Conservation (phyloP, 2,797 vertebrate genomes). For the Rhabdophis nuchalis region DNA sequence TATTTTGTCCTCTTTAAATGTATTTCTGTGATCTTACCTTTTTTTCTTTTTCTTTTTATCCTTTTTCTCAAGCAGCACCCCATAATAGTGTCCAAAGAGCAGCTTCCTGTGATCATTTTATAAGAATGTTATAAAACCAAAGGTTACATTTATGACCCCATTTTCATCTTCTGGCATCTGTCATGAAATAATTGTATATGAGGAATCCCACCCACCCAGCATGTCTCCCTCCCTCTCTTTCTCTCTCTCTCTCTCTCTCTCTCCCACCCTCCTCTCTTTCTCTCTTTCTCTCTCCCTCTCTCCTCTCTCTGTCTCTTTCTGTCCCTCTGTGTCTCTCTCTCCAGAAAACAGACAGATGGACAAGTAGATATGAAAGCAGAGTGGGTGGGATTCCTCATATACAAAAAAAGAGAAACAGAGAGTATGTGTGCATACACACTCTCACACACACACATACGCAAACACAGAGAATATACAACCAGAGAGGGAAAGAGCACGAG, state of each 20-base stretch:
- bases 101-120: constrained; percentile 61
- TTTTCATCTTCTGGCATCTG: constrained; percentile 66
- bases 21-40: constrained; percentile 31
- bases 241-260: too few species aligned
- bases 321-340: not conserved
- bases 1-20: not conserved
- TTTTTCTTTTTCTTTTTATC: not conserved
- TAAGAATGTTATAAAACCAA: constrained; percentile 57
- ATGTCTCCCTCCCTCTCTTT: constrained; percentile 47
- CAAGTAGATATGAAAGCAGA: not conserved
- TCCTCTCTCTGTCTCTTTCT: too few species aligned
- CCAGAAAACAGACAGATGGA: not conserved
- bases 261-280: not conserved
- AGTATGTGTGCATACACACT: not conserved
- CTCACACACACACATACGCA: not conserved
- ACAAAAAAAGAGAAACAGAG: not conserved
- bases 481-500: not conserved
- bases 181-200: constrained; percentile 54
- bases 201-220: constrained; percentile 52
- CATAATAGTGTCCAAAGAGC: constrained; percentile 57
- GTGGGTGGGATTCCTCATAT: not conserved
- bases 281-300: too few species aligned
- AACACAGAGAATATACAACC: not conserved
- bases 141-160: constrained; percentile 62
- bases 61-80: constrained; percentile 6